These are phyloP conservation scores for Thalassophryne amazonica DNA, from an alignment of 2,797 vertebrate species.

Conservation along the genomic window DNA sequence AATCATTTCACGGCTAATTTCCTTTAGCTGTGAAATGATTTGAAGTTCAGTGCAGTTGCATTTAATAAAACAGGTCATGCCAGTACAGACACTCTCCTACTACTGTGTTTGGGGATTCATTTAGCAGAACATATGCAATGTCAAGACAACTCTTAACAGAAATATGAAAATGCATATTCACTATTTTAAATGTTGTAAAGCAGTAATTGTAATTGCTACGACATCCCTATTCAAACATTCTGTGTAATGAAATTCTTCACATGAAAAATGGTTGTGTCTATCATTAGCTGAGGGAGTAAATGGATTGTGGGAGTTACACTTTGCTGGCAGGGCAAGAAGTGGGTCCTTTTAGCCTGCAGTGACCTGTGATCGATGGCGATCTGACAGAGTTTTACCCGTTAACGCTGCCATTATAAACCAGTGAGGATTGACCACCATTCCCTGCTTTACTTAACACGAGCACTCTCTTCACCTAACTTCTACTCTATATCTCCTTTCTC, in stretches of 20 bases:
- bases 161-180: not conserved
- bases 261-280: not conserved
- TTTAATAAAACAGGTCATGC: slow-evolving; percentile 4
- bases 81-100: not conserved
- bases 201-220: not conserved
- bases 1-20: too few relatives aligned
- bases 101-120: not conserved
- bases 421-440: slow-evolving; percentile 19
- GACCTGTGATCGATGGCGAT: slow-evolving; percentile 56
- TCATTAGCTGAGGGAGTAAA: slow-evolving; percentile 30
- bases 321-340: slow-evolving; percentile 11
- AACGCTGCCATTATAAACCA: slow-evolving; percentile 21
- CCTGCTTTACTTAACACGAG: slow-evolving; percentile 22
- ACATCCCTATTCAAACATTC: slow-evolving; percentile 5
- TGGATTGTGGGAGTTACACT: slow-evolving; percentile 55
- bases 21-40: too few relatives aligned
- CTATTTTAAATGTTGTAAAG: not conserved
- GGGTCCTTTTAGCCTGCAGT: slow-evolving; percentile 46
- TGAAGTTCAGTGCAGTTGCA: not conserved
- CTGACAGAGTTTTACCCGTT: slow-evolving; percentile 36
- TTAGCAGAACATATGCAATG: not conserved
- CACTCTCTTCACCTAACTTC: not conserved
- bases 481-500: not conserved
- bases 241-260: slow-evolving; percentile 19
- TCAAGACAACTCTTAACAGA: not conserved